Evolutionary conservation across 2,797 vertebrate genomes (phyloP), one percentile per base, ranked within the genome.

Genomic region (Oryzias sinensis): DNA sequence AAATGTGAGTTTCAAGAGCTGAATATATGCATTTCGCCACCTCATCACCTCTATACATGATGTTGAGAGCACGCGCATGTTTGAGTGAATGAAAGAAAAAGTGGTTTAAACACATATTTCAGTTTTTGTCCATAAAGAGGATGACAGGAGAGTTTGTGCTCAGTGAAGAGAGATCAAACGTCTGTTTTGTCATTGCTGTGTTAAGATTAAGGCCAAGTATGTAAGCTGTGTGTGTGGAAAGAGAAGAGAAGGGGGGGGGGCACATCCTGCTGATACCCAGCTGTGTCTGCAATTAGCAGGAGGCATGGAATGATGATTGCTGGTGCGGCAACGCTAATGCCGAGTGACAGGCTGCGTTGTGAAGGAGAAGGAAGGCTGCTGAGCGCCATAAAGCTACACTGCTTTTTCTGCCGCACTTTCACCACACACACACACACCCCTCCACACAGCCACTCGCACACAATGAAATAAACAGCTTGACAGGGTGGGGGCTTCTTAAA

Each of bases 211-310:
- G 42, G 20, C 44, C 52, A 49, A 71, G 58, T 43, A 52, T 68
- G 58, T 77, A 67, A 53, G 29, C 46, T 87, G 90, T 67, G 52
- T 41, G 50, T 20, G 29, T 51, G 45, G 44, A 44, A 64, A 46
- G 45, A 87, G 92, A 90, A 24, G 49, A 44, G 57, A 47, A 33
- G 33, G 85, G 92, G 90, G 57, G 62, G 51, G 56, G 53, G 73
- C 4, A 49, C 86, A 85, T 92, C 95, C 94, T 84, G 94, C 94
- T 96, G 95, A 91, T 95, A 93, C 92, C 97, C 97, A 99, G 96
- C 97, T 99, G 96, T 97, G 96, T 94, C 93, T 94, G 94, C 96
- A 98, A 98, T 98, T 98, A 99, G 95, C 95, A 94, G 94, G 94
- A 96, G 94, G 95, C 94, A 94, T 94, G 93, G 93, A 96, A 98